Conservation (phyloP, 2,797 vertebrate genomes). For the Rousettus madagascariensis region DNA sequence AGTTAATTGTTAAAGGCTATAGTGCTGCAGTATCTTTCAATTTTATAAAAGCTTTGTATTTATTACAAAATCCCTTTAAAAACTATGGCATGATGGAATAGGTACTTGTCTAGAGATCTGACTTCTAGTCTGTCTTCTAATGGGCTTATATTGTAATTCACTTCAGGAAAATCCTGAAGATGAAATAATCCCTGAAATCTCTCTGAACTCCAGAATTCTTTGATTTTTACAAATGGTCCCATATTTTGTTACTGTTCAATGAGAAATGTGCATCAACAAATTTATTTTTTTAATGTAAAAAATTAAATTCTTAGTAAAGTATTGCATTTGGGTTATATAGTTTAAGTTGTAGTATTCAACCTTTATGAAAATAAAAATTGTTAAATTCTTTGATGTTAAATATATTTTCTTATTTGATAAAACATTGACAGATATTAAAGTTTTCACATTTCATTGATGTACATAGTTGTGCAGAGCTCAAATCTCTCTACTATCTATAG, state of each 20-base stretch:
- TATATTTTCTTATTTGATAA: constrained; percentile 35
- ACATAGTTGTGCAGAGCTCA: neutral
- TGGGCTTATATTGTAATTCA: constrained; percentile 5
- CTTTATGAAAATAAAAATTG: constrained; percentile 40
- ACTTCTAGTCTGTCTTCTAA: constrained; percentile 15
- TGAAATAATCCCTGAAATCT: constrained; percentile 8
- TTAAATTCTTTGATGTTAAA: neutral
- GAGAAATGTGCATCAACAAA: neutral
- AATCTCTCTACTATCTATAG: neutral
- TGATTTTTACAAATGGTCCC: neutral
- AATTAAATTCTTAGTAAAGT: constrained; percentile 35
- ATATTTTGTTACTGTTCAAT: constrained; percentile 22
- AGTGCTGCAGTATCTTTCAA: neutral
- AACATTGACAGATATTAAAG: neutral
- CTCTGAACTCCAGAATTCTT: neutral
- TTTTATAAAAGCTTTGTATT: neutral
- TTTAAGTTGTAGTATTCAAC: neutral
- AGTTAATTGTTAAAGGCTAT: neutral
- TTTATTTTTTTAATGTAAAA: neutral
- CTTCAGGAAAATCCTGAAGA: neutral
- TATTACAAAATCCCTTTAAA: neutral
- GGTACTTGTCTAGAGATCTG: neutral
- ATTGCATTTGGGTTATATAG: neutral
- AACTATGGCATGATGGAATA: neutral
- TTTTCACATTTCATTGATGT: neutral